These are phyloP conservation scores for Ennomos quercinarius DNA, from an alignment of 2,888 invertebrate species.

Conservation along the genomic window DNA sequence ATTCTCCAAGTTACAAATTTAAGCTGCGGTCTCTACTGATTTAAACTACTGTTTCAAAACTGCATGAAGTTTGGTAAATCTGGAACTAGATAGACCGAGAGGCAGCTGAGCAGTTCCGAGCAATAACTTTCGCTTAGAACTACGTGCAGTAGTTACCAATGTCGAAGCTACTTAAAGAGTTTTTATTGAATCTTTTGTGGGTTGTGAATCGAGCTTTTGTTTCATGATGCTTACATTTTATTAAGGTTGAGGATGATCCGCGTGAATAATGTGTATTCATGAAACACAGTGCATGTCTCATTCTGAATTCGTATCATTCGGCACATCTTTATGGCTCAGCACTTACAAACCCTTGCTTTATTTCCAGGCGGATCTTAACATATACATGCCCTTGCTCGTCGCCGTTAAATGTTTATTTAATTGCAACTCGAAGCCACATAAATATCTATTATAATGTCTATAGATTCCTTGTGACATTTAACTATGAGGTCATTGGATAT, in stretches of 20 bases:
- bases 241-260: slow-evolving; percentile 17
- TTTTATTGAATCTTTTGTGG: slow-evolving; percentile 7
- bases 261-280: slow-evolving; percentile 20
- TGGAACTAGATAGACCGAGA: slow-evolving; percentile 25
- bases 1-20: slow-evolving; percentile 26
- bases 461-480: slow-evolving; percentile 25
- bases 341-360: slow-evolving; percentile 45
- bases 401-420: slow-evolving; percentile 51
- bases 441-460: slow-evolving; percentile 34
- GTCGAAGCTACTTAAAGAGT: slow-evolving; percentile 6
- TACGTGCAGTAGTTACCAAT: slow-evolving; percentile 33
- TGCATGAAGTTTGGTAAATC: slow-evolving; percentile 26
- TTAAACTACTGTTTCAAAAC: slow-evolving; percentile 26
- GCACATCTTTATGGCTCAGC: slow-evolving; percentile 39
- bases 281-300: slow-evolving; percentile 18
- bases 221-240: slow-evolving; percentile 19
- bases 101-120: slow-evolving; percentile 24
- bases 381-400: slow-evolving; percentile 46
- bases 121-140: slow-evolving; percentile 35
- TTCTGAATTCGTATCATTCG: slow-evolving; percentile 8
- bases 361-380: slow-evolving; percentile 50
- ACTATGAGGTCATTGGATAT: slow-evolving; percentile 34
- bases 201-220: slow-evolving; percentile 17
- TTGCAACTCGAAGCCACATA: slow-evolving; percentile 41
- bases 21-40: slow-evolving; percentile 23